Percentiles rank a stretch among this genome's conserved stretches.
These are phyloP conservation scores for Lonchura striata DNA, from an alignment of 2,113 vertebrate genomes.

Conservation along the genomic window DNA sequence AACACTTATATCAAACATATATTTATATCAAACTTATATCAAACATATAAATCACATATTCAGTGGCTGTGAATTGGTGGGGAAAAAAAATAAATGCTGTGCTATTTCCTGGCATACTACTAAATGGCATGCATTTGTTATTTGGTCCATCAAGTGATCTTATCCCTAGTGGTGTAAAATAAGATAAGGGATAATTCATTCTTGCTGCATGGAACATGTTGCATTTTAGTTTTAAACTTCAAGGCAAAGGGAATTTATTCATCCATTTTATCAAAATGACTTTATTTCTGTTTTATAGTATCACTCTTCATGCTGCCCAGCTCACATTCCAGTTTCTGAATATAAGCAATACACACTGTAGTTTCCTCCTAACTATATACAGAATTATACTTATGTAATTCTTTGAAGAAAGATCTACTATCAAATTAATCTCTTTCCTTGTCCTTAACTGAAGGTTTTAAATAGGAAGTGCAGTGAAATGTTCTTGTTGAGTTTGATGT, in stretches of 20 bases:
- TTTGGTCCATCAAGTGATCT: not conserved
- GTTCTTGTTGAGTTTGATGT: not conserved
- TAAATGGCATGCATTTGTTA: not conserved
- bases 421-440: not conserved
- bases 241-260: not conserved
- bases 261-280: not conserved
- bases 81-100: not conserved
- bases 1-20: too few species aligned
- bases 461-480: not conserved
- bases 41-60: not conserved
- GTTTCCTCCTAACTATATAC: not conserved
- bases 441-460: not conserved
- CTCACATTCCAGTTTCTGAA: not conserved
- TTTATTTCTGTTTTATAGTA: not conserved
- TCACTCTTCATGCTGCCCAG: not conserved
- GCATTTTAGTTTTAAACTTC: not conserved
- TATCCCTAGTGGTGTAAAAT: not conserved
- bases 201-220: not conserved
- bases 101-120: not conserved
- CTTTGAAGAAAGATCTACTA: not conserved
- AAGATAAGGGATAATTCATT: not conserved
- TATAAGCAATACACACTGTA: not conserved
- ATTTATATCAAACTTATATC: too few species aligned
- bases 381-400: not conserved
- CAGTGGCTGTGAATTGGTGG: not conserved